These are phyloP conservation scores for Phenganax subtilis DNA, from an alignment of 92 coral and sea anemone species.

Conservation along the genomic window DNA sequence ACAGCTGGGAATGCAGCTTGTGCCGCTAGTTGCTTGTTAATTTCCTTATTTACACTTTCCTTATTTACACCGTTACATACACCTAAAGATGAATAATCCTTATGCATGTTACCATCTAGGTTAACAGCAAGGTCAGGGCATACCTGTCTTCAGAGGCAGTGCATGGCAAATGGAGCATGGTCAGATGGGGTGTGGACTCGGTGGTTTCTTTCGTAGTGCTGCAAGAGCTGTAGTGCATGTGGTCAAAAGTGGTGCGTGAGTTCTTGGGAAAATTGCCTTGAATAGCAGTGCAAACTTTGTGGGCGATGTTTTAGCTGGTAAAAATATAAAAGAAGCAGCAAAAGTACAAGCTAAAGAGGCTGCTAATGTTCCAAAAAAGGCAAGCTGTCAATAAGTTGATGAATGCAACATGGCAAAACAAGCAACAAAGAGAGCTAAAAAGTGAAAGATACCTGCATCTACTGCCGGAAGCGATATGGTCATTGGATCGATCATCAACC, in stretches of 20 bases:
- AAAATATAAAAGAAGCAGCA: conserved; percentile 17
- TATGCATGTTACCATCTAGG: conserved; percentile 29
- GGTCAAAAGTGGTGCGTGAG: not conserved
- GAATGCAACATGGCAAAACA: not conserved
- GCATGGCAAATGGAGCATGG: conserved; percentile 45
- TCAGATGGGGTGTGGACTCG: conserved; percentile 41
- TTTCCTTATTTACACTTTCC: no score
- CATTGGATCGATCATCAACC: no score
- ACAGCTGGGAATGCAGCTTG: no score
- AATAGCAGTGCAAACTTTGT: not conserved
- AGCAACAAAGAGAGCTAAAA: conserved; percentile 30
- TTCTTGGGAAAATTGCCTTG: not conserved
- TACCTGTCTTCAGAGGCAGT: conserved; percentile 44
- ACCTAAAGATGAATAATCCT: not conserved
- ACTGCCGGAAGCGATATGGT: conserved; percentile 2
- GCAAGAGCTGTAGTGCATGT: not conserved
- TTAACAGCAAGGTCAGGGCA: conserved; percentile 45
- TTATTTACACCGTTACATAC: no score
- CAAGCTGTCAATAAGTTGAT: conserved; percentile 1
- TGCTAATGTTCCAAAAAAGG: not conserved
- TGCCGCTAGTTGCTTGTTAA: no score
- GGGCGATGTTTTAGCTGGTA: conserved; percentile 27
- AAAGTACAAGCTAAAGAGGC: conserved; percentile 13
- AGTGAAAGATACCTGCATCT: conserved; percentile 38
- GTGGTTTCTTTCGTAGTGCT: conserved; percentile 46